Evolutionary conservation across 2,888 invertebrate species (phyloP).

Genomic region (Ischnura elegans): DNA sequence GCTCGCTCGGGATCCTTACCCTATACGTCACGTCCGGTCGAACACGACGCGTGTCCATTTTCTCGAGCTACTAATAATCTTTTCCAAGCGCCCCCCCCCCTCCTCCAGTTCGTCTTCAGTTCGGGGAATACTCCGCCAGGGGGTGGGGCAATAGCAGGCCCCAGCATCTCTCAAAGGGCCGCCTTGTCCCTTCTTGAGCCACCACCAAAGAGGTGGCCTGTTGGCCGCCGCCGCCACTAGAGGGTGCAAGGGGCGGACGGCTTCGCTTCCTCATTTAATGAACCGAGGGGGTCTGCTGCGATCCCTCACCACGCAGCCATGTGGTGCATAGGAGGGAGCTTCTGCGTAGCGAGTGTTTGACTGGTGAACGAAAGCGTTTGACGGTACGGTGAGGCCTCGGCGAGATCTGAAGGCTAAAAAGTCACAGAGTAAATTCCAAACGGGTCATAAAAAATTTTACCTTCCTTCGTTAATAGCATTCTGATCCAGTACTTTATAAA

Average conservation of each 20-base stretch:
- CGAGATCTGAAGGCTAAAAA: background rate
- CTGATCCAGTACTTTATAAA: too few relatives aligned
- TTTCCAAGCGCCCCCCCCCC: background rate
- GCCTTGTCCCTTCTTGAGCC: background rate
- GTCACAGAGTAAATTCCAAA: too few relatives aligned
- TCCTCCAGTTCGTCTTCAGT: background rate
- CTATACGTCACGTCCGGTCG: conserved; percentile 21
- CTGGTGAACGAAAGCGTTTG: background rate
- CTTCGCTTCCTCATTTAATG: background rate
- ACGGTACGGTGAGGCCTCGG: background rate
- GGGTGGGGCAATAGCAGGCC: background rate
- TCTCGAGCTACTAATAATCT: background rate
- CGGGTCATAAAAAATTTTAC: too few relatives aligned
- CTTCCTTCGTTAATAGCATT: too few relatives aligned
- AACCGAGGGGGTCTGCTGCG: background rate
- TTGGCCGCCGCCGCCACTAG: background rate
- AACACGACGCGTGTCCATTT: conserved; percentile 26
- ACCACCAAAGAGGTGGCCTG: background rate
- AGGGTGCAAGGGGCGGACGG: too few relatives aligned
- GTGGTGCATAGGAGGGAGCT: background rate
- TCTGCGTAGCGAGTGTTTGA: background rate
- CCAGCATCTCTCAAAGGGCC: background rate
- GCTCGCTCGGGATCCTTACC: background rate
- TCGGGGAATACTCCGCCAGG: background rate
- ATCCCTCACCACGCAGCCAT: background rate